Conservation (phyloP, 1,140 invertebrate genomes). For the Drosophila willistoni region DNA sequence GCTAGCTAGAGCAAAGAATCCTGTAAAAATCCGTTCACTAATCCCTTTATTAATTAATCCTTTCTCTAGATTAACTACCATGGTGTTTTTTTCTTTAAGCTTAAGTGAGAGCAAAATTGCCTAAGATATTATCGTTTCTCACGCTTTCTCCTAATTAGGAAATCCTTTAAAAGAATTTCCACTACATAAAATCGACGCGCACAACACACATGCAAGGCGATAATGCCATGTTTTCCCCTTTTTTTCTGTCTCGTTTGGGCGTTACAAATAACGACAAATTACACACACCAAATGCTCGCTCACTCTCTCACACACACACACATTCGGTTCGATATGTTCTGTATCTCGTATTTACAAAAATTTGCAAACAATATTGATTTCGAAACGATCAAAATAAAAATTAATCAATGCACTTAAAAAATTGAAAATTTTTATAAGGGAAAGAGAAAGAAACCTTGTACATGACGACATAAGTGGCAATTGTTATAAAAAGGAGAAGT, state of each 20-base stretch:
- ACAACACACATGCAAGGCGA: slow-evolving; percentile 9
- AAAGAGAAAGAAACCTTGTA: neutral
- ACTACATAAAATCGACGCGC: slow-evolving; percentile 59
- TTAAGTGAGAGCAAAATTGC: neutral
- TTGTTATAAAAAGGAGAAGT: slow-evolving; percentile 47
- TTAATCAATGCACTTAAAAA: slow-evolving; percentile 80
- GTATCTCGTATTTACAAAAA: slow-evolving; percentile 65
- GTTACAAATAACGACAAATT: slow-evolving; percentile 74
- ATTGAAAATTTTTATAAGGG: slow-evolving; percentile 21
- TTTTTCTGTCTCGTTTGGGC: slow-evolving; percentile 45
- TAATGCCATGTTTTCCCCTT: slow-evolving; percentile 24
- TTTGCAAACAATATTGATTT: slow-evolving; percentile 81
- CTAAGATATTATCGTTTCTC: slow-evolving; percentile 41
- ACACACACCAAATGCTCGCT: slow-evolving; percentile 70
- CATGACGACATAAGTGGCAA: slow-evolving; percentile 50
- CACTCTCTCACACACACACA: slow-evolving; percentile 6
- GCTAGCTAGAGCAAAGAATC: too few species aligned
- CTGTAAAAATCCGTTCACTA: too few species aligned
- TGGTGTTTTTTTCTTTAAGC: too few species aligned
- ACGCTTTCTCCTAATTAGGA: slow-evolving; percentile 37
- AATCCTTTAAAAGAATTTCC: slow-evolving; percentile 57
- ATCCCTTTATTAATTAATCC: too few species aligned
- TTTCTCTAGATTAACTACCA: too few species aligned
- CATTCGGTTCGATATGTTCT: slow-evolving; percentile 9
- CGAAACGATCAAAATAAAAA: slow-evolving; percentile 78